Percentiles rank a stretch among this genome's conserved stretches.
Evolutionary conservation across 2,797 vertebrate species (phyloP).

Genomic region (Phoeniculus purpureus): DNA sequence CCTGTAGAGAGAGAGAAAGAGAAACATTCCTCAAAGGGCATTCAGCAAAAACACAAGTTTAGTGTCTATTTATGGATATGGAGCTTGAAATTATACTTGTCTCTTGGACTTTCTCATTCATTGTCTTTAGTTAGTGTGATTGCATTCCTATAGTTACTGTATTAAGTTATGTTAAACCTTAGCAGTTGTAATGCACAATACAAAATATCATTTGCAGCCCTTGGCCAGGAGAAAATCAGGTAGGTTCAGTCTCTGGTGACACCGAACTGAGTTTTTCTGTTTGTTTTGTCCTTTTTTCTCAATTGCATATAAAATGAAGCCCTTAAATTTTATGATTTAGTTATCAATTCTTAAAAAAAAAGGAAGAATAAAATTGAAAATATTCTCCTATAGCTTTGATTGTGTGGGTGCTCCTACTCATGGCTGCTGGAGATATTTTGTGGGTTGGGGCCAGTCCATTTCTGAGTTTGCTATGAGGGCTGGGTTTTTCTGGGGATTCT

Average conservation of each 20-base stretch:
- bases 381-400: background rate
- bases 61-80: background rate
- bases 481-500: accelerated
- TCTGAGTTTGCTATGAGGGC: background rate
- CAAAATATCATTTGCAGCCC: background rate
- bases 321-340: background rate
- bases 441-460: background rate
- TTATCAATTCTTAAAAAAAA: background rate
- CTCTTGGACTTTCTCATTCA: background rate
- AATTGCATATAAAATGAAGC: background rate
- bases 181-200: background rate
- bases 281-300: background rate
- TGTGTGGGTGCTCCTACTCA: background rate
- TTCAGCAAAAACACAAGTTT: background rate
- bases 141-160: background rate
- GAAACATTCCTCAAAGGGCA: background rate
- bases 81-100: slow-evolving; percentile 14
- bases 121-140: background rate
- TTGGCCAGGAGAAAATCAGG: background rate
- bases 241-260: background rate
- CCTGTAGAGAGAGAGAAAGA: background rate
- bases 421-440: background rate
- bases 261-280: background rate
- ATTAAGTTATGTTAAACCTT: background rate
- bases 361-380: background rate